phyloP scores from a whole-genome alignment of 2,888 invertebrate species.

The Pomacea canaliculata region DNA sequence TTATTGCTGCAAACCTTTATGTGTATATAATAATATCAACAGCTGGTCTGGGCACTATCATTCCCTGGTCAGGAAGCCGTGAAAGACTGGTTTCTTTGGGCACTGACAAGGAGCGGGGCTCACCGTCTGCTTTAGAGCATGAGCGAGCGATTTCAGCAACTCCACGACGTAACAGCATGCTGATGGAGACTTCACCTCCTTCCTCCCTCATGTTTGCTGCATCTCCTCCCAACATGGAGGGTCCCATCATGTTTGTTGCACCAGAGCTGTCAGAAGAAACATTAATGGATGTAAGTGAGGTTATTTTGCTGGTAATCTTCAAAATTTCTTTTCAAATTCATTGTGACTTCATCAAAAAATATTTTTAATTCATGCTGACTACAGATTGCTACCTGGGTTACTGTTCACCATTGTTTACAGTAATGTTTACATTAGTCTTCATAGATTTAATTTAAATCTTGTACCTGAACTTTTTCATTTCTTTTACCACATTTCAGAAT shows the following conservation, averaged over 20 bases:
- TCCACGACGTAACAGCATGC: slow-evolving; percentile 40
- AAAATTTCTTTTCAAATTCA: too few relatives aligned
- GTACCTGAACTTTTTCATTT: too few relatives aligned
- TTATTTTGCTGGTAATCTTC: too few relatives aligned
- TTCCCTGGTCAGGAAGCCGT: slow-evolving; percentile 35
- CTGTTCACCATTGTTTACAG: too few relatives aligned
- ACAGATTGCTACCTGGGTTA: too few relatives aligned
- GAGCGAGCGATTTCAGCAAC: slow-evolving; percentile 37
- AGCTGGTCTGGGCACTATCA: slow-evolving; percentile 14
- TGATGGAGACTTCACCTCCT: slow-evolving; percentile 51
- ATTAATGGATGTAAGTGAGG: slow-evolving; percentile 80
- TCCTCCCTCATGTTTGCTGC: slow-evolving; percentile 45
- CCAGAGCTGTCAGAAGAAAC: slow-evolving; percentile 97
- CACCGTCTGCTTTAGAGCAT: slow-evolving; percentile 39
- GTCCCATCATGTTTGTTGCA: slow-evolving; percentile 80
- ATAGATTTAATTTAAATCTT: too few relatives aligned
- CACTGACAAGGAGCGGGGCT: slow-evolving; percentile 40
- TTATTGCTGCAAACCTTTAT: too few relatives aligned
- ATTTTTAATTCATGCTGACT: too few relatives aligned
- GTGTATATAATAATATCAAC: neutral
- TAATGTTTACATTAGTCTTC: too few relatives aligned
- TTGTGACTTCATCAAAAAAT: too few relatives aligned
- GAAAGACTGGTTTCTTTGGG: slow-evolving; percentile 41
- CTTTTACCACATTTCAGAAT: too few relatives aligned
- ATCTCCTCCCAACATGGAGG: slow-evolving; percentile 61